Percentiles rank a stretch among this genome's conserved stretches.
phyloP scores from a whole-genome alignment of 2,888 invertebrate species.

The Lepidochrysops patricia region DNA sequence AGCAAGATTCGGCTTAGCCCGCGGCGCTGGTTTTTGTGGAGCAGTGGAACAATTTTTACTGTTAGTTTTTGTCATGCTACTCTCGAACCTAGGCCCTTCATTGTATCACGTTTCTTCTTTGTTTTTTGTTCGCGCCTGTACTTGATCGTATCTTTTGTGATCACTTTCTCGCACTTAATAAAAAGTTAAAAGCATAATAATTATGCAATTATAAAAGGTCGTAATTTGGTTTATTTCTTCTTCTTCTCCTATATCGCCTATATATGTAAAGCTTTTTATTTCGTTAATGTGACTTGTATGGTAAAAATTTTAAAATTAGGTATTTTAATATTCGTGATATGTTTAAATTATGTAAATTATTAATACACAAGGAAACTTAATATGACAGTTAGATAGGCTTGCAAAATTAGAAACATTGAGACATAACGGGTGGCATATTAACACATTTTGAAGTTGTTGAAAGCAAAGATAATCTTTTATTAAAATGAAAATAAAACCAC shows the following conservation, averaged over 20 bases:
- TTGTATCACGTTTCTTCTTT: constrained; percentile 28
- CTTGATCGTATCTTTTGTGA: constrained; percentile 1
- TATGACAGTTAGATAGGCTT: not conserved
- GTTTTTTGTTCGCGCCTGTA: constrained; percentile 9
- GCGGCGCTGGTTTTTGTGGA: constrained; percentile 55
- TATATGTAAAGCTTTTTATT: too few relatives aligned
- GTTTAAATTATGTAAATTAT: not conserved
- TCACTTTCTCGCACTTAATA: not conserved
- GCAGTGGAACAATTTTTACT: constrained; percentile 57
- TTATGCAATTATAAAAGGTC: too few relatives aligned
- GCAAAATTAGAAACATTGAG: not conserved
- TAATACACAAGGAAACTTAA: not conserved
- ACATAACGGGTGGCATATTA: not conserved
- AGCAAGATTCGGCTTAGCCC: constrained; percentile 43
- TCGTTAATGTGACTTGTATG: too few relatives aligned
- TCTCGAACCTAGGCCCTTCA: constrained; percentile 51
- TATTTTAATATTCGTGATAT: not conserved
- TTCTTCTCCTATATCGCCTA: too few relatives aligned
- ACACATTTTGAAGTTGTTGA: not conserved
- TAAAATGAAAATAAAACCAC: not conserved
- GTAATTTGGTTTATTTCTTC: too few relatives aligned
- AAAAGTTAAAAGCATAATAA: too few relatives aligned
- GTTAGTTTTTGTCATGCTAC: constrained; percentile 60
- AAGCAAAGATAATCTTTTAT: not conserved
- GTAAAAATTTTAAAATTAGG: not conserved